Base-by-base conservation (phyloP, 1,140 invertebrate genomes). In the Papilio polyxenes region DNA sequence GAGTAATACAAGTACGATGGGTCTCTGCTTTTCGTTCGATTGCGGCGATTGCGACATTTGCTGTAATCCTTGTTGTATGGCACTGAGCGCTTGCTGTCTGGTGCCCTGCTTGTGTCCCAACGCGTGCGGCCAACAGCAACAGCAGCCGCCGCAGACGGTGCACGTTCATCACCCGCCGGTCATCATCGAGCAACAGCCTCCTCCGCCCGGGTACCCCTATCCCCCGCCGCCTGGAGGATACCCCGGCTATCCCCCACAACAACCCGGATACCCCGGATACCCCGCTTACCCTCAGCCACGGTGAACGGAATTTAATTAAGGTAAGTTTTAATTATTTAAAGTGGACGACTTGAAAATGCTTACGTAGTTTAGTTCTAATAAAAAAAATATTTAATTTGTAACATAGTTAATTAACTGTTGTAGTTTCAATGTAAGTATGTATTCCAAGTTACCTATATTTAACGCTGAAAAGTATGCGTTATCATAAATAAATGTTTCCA, bases 1-100 rank as follows among this genome's bases (percentile, higher is more conserved):
- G 85, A 83, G 85, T 81, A 82, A 81, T 74, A 88, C 82, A 72
- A 92, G 49, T 13, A 78, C 53, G 82, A 89, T 94, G 92, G 92
- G 92, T 82, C 51, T 94, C 78, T 94, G 93, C 82, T 84, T 94
- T 5, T 94, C 93, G n/a, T 87, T 94, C 80, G 93, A 94, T 81
- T 92, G 91, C 83, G 93, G 93, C 10, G 91, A 93, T 65, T 92
- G 91, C 85, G 91, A 90, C 44, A 69, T 88, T 15, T 92, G 91
- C 84, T 86, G 88, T 83, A 91, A 93, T 81, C 92, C 92, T 48
- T 94, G 93, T 84, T 93, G 91, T 82, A 72, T 94, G 86, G 93
- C 92, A 20, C 81, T 93, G 83, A 89, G 90, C 74, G 92, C 93
- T 8, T 93, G 92, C 81, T 94, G 93, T 82, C 86, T 92, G 76